Evolutionary conservation across 1,140 invertebrate species (phyloP), one percentile per base, ranked within the genome.

Genomic region (Sitobion miscanthi): DNA sequence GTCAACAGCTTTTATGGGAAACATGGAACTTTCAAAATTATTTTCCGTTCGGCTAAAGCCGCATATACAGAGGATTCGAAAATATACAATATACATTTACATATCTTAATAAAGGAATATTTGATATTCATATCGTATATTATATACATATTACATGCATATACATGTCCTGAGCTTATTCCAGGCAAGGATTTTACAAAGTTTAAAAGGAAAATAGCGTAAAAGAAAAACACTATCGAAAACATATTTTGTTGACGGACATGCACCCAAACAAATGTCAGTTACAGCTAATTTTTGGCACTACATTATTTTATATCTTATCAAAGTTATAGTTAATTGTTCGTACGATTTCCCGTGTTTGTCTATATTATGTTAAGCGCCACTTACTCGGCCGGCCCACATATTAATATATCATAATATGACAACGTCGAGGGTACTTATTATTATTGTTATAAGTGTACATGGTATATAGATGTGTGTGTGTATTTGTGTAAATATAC

Each of bases 1-100:
- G 88, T 57, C 88, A 38, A 89, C 52, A 42, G 88, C 52, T 89
- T 89, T 89, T 89, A 57, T 45, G 47, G 30, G 17, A 87, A 87
- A 35, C 21, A n/a, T 25, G 35, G 25, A 57, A 89, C n/a, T 38
- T 54, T 89, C 21, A 47, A 89, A 89, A 89, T 89, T 54, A 54
- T 89, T 89, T 57, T 89, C 52, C 88, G 20, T 54, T 23, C 30
- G 21, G 88, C 25, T 89, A 89, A 89, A 89, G 49, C 52, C 23
- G 21, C 4, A 11, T 57, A 54, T 83, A 38, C 21, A 38, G 62
- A 77, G 20, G 38, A 42, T 83, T 83, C 82, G 38, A 83, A 83
- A 38, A 86, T 86, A 86, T 86, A 86, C 11, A 38, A 86, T 86
- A 86, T 86, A 86, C 11, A 47, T 45, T 45, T 86, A 86, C 38